Evolutionary conservation across 2,888 invertebrate genomes (phyloP).

Genomic region (Zaprionus obscuricornis): DNA sequence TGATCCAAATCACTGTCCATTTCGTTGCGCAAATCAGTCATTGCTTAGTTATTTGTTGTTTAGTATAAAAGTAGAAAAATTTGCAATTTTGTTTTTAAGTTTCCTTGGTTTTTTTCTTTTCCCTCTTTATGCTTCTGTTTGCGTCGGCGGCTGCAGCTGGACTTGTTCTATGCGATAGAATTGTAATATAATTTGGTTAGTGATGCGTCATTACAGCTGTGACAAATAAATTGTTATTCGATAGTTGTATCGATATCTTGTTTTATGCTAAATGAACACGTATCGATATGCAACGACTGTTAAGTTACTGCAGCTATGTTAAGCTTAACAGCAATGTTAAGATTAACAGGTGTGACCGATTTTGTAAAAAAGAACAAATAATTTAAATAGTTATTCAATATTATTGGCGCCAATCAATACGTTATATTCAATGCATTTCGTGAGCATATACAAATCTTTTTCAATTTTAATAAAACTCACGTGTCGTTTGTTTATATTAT

Average conservation of each 20-base stretch:
- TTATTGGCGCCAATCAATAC: not conserved
- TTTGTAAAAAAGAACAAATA: not conserved
- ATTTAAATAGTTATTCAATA: not conserved
- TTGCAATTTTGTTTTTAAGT: constrained; percentile 9
- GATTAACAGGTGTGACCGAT: constrained; percentile 1
- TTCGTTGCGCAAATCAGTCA: constrained; percentile 83
- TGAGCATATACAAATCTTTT: no score
- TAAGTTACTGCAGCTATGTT: not conserved
- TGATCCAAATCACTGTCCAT: constrained; percentile 84
- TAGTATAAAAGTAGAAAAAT: constrained; percentile 63
- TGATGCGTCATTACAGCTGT: constrained; percentile 33
- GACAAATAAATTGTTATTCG: constrained; percentile 15
- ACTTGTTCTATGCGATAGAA: constrained; percentile 27
- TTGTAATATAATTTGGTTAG: not conserved
- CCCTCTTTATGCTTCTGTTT: constrained; percentile 43
- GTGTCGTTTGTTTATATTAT: no score
- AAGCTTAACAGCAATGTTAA: constrained; percentile 2
- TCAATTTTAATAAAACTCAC: no score
- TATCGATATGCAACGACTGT: not conserved
- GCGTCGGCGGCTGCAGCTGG: constrained; percentile 52
- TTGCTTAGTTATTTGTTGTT: constrained; percentile 40
- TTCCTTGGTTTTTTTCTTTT: constrained; percentile 1
- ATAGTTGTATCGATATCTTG: constrained; percentile 13
- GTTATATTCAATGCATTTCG: no score
- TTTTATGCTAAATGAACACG: no score